Evolutionary conservation across 1,140 invertebrate genomes (phyloP), one percentile per base, ranked within the genome.

Genomic region (Drosophila kanapiae): DNA sequence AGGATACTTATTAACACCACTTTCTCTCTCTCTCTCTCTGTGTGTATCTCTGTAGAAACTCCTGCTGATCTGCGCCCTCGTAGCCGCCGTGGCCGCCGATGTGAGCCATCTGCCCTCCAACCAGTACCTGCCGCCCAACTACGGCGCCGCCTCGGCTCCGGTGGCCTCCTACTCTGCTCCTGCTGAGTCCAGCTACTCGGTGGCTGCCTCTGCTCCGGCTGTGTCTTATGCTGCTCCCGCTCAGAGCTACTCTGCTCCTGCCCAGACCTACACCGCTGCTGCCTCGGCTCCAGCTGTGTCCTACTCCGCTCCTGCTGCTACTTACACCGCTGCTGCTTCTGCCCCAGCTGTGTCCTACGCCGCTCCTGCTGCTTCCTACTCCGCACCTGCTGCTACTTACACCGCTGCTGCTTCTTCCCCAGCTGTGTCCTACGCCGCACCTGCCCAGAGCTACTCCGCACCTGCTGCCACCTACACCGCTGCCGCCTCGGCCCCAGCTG

Each of bases 41-140:
- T n/a, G n/a, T n/a, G n/a, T n/a, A n/a, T 48, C 13, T n/a, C 81
- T 79, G 11, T 77, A 91, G 88, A 91, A 91, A 91, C 48, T 91
- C 63, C 74, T 91, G 40, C 74, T 91, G 79, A 77, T 91, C 81
- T 49, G 27, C 43, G 75, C 40, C 79, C 85, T 54, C 91, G 87
- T 37, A 78, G 80, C 31, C 91, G 86, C 77, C 91, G 87, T 82
- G 87, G 88, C 88, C 56, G 83, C 59, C 70, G 88, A 75, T 80
- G 81, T 78, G 59, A 82, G 79, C 85, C 75, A 88, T 18, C 71
- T 88, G 59, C 64, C 77, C 31, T 79, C 88, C 80, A 91, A 77
- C 83, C 87, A 91, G 7, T 91, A 91, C 53, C 65, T 91, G 67
- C 78, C 91, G 4, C 13, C 2, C 51, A 60, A 64, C 61, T 33